Conservation (phyloP, 1,140 invertebrate genomes). For the Cephus cinctus region DNA sequence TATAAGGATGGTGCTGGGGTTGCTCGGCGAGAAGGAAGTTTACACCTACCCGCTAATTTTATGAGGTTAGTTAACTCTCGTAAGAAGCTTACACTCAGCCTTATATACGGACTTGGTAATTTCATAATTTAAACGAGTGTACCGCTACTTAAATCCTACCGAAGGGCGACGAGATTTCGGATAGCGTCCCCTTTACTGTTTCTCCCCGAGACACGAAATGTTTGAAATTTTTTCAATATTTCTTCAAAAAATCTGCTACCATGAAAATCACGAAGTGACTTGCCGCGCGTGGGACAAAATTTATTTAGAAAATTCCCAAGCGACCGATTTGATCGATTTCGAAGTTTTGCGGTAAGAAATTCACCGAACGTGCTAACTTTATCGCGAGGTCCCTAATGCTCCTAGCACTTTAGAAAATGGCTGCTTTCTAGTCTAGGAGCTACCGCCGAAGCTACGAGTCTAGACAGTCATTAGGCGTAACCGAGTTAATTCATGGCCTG, state of each 20-base stretch:
- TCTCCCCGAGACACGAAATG: too few species aligned
- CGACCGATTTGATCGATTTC: too few species aligned
- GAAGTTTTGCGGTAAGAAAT: too few species aligned
- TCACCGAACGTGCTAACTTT: too few species aligned
- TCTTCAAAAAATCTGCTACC: too few species aligned
- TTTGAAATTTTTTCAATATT: too few species aligned
- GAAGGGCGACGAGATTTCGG: constrained; percentile 11
- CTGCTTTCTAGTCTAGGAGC: background rate
- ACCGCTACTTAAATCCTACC: constrained; percentile 9
- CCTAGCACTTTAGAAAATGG: too few species aligned
- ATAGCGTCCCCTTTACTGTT: constrained; percentile 5
- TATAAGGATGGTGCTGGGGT: background rate
- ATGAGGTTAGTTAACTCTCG: constrained; percentile 36
- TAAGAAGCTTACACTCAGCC: constrained; percentile 29
- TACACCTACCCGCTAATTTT: constrained; percentile 37
- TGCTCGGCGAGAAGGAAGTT: constrained; percentile 20
- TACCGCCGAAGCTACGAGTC: background rate
- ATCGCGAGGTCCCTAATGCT: too few species aligned
- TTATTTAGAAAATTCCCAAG: too few species aligned
- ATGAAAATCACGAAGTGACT: too few species aligned
- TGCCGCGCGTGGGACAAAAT: too few species aligned
- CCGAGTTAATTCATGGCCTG: constrained; percentile 32
- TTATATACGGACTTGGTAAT: constrained; percentile 28
- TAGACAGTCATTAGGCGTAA: constrained; percentile 30
- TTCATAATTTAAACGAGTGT: constrained; percentile 33